Evolutionary conservation across 2,113 vertebrate genomes (phyloP).

Genomic region (Rhegmatorhina hoffmannsi): DNA sequence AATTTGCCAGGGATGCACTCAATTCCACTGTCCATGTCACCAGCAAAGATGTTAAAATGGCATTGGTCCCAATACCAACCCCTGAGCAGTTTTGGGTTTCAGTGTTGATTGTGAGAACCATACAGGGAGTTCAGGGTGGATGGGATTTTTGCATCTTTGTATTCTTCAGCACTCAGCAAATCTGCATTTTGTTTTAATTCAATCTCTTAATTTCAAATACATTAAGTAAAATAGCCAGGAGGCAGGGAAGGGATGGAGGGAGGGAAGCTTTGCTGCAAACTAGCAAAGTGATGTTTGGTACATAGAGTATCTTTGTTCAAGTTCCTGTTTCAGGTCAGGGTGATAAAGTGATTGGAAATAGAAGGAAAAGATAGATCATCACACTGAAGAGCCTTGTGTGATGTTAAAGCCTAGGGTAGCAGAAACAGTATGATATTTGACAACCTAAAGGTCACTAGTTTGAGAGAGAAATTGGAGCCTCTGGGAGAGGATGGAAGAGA

Average conservation of each 20-base stretch:
- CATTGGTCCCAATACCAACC: not conserved
- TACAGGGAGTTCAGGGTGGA: not conserved
- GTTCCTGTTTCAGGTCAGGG: not conserved
- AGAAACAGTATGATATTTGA: not conserved
- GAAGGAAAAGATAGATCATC: not conserved
- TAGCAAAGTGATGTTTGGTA: not conserved
- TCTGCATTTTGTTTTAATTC: not conserved
- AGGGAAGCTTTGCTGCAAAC: not conserved
- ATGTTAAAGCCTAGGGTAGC: not conserved
- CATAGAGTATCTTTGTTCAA: not conserved
- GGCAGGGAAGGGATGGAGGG: not conserved
- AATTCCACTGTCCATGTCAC: not conserved
- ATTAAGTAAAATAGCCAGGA: not conserved
- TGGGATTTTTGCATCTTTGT: not conserved
- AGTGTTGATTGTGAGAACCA: not conserved
- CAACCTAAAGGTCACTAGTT: not conserved
- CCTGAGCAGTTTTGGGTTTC: not conserved
- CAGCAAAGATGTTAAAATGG: not conserved
- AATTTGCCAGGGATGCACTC: not conserved
- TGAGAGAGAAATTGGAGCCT: not conserved
- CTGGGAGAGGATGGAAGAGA: not conserved
- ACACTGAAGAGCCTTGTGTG: not conserved
- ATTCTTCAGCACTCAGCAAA: not conserved
- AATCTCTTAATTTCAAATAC: not conserved
- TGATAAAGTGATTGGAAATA: not conserved